Conservation (phyloP, 2,888 invertebrate species). For the Nemotelus nigrinus region DNA sequence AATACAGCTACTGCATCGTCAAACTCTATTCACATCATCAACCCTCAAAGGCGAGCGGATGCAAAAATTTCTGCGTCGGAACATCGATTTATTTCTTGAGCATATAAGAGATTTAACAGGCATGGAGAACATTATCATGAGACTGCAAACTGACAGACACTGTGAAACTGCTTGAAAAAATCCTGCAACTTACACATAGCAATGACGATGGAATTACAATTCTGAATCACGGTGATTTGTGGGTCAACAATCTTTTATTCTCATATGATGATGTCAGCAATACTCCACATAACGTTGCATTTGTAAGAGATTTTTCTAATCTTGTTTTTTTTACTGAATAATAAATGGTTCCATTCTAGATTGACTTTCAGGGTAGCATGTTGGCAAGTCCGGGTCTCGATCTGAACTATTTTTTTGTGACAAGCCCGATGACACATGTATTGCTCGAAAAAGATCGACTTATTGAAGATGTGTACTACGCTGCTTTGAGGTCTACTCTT, state of each 20-base stretch:
- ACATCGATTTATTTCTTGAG: slow-evolving; percentile 59
- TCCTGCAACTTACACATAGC: not conserved
- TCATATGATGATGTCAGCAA: slow-evolving; percentile 55
- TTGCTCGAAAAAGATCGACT: slow-evolving; percentile 56
- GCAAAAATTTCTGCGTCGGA: slow-evolving; percentile 29
- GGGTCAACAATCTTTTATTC: slow-evolving; percentile 64
- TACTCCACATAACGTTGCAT: not conserved
- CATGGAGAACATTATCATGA: slow-evolving; percentile 63
- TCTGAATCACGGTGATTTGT: slow-evolving; percentile 63
- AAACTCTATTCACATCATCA: too few relatives aligned
- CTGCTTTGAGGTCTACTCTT: slow-evolving; percentile 55
- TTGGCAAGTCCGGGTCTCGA: slow-evolving; percentile 63
- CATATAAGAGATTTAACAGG: slow-evolving; percentile 65
- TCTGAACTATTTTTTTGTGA: slow-evolving; percentile 62
- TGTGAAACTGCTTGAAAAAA: slow-evolving; percentile 55
- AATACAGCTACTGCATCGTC: too few relatives aligned
- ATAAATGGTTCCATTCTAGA: slow-evolving; percentile 3
- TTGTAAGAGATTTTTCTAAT: slow-evolving; percentile 18
- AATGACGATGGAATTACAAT: slow-evolving; percentile 54
- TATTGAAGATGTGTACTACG: slow-evolving; percentile 60
- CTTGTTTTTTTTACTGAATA: not conserved
- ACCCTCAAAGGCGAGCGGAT: not conserved
- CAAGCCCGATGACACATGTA: slow-evolving; percentile 58
- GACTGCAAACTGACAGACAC: slow-evolving; percentile 59
- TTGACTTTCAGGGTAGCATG: slow-evolving; percentile 61